Percentiles rank a stretch among this genome's conserved stretches.
These are phyloP conservation scores for Mionectes macconnelli DNA, from an alignment of 2,113 vertebrate genomes.

Conservation along the genomic window DNA sequence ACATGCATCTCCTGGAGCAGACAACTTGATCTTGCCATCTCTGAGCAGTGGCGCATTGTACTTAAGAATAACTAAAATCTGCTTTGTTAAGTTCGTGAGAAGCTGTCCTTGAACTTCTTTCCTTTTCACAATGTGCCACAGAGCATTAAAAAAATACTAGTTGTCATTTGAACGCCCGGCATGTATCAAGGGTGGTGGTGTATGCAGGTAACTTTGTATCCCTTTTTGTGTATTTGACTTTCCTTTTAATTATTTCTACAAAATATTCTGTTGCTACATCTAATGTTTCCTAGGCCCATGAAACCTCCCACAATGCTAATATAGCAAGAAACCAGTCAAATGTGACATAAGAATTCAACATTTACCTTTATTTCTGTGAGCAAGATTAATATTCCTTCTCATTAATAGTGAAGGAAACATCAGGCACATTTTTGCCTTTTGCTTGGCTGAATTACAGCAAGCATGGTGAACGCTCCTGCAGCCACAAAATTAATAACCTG, in stretches of 20 bases:
- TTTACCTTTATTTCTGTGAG: not conserved
- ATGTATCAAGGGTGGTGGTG: not conserved
- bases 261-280: not conserved
- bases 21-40: not conserved
- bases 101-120: not conserved
- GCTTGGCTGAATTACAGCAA: not conserved
- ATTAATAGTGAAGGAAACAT: not conserved
- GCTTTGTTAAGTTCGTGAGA: not conserved
- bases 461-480: not conserved
- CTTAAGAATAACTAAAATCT: not conserved
- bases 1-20: not conserved
- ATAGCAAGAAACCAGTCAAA: not conserved
- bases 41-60: not conserved
- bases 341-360: not conserved
- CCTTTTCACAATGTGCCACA: not conserved
- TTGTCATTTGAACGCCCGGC: not conserved
- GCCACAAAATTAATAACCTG: not conserved
- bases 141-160: not conserved
- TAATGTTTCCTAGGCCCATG: not conserved
- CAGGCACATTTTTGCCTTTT: not conserved
- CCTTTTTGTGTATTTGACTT: not conserved
- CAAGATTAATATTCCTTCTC: not conserved
- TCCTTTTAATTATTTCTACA: not conserved
- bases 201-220: not conserved
- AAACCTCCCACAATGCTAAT: not conserved